Evolutionary conservation across 2,113 vertebrate species (phyloP).

Genomic region (Copsychus sechellarum): DNA sequence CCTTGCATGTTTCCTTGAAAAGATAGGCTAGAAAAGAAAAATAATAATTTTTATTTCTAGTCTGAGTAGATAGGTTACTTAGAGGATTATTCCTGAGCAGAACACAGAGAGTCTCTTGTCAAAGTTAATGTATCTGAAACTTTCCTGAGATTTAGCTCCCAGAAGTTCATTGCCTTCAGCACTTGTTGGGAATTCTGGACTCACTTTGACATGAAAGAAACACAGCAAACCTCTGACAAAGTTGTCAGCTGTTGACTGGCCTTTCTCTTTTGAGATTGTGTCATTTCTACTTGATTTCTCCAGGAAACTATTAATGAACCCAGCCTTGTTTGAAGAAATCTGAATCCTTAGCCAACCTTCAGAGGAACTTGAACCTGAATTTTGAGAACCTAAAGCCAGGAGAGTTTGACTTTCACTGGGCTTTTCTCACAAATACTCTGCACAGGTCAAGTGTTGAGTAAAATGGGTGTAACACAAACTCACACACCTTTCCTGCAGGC

Average conservation of each 20-base stretch:
- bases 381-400: not conserved
- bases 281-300: not conserved
- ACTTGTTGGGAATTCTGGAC: not conserved
- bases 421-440: not conserved
- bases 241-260: not conserved
- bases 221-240: not conserved
- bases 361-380: not conserved
- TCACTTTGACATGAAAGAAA: not conserved
- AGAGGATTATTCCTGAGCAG: not conserved
- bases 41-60: not conserved
- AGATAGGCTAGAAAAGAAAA: not conserved
- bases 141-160: not conserved
- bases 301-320: not conserved
- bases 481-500: accelerated
- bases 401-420: not conserved
- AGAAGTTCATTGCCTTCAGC: not conserved
- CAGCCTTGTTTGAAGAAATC: not conserved
- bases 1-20: not conserved
- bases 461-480: not conserved
- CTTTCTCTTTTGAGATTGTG: not conserved
- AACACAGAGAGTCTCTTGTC: not conserved
- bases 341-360: not conserved
- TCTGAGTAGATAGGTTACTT: not conserved
- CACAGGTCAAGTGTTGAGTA: not conserved
- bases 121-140: not conserved